These are phyloP conservation scores for Zapus hudsonius DNA, from an alignment of 2,113 vertebrate species.

Conservation along the genomic window DNA sequence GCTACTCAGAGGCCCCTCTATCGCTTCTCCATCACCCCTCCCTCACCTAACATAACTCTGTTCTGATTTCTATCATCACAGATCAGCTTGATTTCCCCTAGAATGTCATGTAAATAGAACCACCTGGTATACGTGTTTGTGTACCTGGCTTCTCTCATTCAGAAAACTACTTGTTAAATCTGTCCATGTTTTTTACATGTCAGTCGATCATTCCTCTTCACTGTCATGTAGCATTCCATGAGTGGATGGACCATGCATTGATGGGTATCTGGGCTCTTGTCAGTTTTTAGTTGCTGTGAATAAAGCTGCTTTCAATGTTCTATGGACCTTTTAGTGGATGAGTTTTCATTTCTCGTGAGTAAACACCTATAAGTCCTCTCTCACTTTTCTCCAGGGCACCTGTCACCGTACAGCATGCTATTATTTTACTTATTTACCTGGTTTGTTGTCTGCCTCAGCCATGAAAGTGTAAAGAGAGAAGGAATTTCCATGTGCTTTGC, in stretches of 20 bases:
- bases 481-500: background rate
- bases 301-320: background rate
- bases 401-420: background rate
- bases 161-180: background rate
- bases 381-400: background rate
- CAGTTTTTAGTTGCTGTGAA: background rate
- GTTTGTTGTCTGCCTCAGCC: background rate
- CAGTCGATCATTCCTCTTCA: background rate
- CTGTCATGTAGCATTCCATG: background rate
- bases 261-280: background rate
- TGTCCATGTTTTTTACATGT: background rate
- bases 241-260: background rate
- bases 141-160: constrained; percentile 1
- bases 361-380: background rate
- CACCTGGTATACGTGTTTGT: background rate
- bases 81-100: background rate
- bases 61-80: background rate
- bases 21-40: background rate
- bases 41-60: background rate
- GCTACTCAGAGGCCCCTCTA: background rate
- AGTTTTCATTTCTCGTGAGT: background rate
- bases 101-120: background rate
- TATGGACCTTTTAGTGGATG: background rate
- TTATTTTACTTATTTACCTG: background rate
- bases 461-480: background rate